Evolutionary conservation across 2,888 invertebrate species (phyloP).

Genomic region (Theretra japonica): DNA sequence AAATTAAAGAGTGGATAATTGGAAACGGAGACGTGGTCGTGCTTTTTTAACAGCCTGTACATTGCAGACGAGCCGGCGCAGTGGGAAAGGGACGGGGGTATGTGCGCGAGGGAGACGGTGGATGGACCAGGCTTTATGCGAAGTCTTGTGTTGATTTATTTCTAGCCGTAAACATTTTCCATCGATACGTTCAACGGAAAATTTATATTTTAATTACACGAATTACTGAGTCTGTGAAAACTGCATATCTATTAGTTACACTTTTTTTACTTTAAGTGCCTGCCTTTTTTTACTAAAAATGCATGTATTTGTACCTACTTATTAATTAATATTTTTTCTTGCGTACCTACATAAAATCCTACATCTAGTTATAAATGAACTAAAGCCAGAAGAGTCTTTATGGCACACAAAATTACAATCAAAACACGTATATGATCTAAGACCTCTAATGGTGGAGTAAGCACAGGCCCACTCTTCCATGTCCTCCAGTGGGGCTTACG

Average conservation of each 20-base stretch:
- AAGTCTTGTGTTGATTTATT: conserved; percentile 20
- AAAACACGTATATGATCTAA: too few species aligned
- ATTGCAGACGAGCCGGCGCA: conserved; percentile 72
- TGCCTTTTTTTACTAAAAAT: too few species aligned
- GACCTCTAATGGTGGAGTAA: too few species aligned
- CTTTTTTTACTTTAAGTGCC: too few species aligned
- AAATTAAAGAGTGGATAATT: conserved; percentile 22
- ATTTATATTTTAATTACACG: conserved; percentile 25
- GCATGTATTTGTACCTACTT: background rate
- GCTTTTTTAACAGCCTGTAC: conserved; percentile 40
- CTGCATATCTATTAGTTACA: background rate
- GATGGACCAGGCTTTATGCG: conserved; percentile 26
- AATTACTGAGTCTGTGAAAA: conserved; percentile 28
- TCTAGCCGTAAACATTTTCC: conserved; percentile 24
- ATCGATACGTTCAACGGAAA: conserved; percentile 17
- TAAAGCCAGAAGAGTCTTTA: too few species aligned
- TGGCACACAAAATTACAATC: too few species aligned
- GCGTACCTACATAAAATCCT: too few species aligned
- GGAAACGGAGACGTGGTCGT: conserved; percentile 13
- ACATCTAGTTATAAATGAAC: too few species aligned
- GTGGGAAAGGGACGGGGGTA: conserved; percentile 51
- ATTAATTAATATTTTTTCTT: too few species aligned
- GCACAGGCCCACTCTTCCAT: too few species aligned
- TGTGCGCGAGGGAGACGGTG: conserved; percentile 44
- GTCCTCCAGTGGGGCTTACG: too few species aligned